Conservation (phyloP, 1,140 invertebrate genomes). For the Paraescarpia echinospica region DNA sequence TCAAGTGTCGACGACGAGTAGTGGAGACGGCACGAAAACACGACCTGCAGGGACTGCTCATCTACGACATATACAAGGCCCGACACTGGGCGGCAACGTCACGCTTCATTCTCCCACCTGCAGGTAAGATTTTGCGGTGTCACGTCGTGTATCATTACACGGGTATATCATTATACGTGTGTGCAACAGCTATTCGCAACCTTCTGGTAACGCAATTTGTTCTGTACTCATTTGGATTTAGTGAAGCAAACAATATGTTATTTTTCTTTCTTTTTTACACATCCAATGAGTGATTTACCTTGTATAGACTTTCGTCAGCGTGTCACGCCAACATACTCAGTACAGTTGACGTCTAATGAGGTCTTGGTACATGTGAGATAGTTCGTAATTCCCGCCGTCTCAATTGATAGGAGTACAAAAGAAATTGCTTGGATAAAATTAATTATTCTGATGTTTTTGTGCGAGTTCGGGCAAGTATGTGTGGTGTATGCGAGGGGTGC, state of each 20-base stretch:
- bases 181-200: background rate
- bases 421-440: too few relatives aligned
- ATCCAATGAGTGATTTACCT: too few relatives aligned
- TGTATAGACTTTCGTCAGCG: too few relatives aligned
- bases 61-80: background rate
- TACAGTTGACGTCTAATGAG: too few relatives aligned
- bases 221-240: background rate
- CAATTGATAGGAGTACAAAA: too few relatives aligned
- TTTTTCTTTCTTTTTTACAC: background rate
- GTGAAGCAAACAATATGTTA: background rate
- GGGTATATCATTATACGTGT: background rate
- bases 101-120: background rate
- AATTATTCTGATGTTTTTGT: background rate
- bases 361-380: background rate
- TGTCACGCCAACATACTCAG: too few relatives aligned
- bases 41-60: background rate
- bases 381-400: too few relatives aligned
- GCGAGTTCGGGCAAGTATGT: constrained; percentile 9
- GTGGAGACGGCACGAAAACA: background rate
- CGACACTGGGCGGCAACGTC: background rate
- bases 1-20: background rate
- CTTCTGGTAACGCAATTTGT: background rate
- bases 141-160: background rate
- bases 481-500: too few relatives aligned
- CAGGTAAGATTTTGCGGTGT: background rate